Base-by-base conservation (phyloP, 2,888 invertebrate species). In the Hymenopus coronatus region DNA sequence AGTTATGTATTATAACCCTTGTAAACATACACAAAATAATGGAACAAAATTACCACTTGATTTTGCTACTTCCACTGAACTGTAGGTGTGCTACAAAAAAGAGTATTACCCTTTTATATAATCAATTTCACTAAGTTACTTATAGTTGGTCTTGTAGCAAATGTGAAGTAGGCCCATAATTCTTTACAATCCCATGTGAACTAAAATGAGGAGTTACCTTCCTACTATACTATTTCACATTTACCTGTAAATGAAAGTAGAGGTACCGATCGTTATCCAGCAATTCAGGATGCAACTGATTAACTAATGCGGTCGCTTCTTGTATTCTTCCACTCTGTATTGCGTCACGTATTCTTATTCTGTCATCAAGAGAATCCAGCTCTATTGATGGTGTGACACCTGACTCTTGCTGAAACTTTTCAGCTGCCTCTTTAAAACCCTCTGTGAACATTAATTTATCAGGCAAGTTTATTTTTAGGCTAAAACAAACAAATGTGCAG, bases 391-490 rank as follows among this genome's bases (percentile, higher is more conserved):
- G 97, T 88, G 96, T 96, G 1, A 97, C 95, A 0, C 99, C 98
- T 9, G 99, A 98, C 93, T 99, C 99, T 92, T 97, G 96, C 93
- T 98, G 97, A 93, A 99, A 99, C 93, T 98, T 99, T 91, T 99
- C 97, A 0, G 99, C 99, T 6, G 99, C 99, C 93, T 99, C 99
- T 93, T 99, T 98, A 92, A 98, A 98, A 9, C 98, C 98, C 94
- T 98, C 98, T 98, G 92, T 12, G 94, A 91, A 70, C 54, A 70
- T 70, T 70, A 70, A 70, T 25, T 4, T 70, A 25, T 70, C 20
- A 70, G 20, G 3, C 25, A 6, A 70, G 20, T 25, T 6, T 25
- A 70, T 4, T 9, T 30, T 83, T 27, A 12, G 84, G 46, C 14
- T 70, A 85, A 83, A 88, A 87, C 84, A 40, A 6, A 54, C 70